Conservation (phyloP, 2,113 vertebrate species). For the Cardinalis cardinalis region DNA sequence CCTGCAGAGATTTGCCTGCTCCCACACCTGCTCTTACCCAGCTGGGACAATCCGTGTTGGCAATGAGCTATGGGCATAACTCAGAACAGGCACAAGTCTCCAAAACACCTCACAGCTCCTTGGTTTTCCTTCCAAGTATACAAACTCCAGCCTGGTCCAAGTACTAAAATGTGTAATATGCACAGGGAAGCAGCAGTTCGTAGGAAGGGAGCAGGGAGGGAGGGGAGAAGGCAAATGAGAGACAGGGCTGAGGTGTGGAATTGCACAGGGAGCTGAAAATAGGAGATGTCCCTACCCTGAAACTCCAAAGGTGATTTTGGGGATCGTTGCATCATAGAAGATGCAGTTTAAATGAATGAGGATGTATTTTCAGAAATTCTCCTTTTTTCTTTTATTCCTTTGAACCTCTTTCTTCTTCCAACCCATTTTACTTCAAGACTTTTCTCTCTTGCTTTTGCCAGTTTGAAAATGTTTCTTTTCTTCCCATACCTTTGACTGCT, state of each 20-base stretch:
- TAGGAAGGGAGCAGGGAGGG: neutral
- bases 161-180: neutral
- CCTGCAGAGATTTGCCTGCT: neutral
- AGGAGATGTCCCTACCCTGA: neutral
- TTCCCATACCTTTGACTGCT: accelerated
- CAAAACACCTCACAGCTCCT: neutral
- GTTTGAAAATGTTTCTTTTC: neutral
- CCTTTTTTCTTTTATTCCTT: neutral
- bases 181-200: neutral
- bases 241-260: neutral
- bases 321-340: neutral
- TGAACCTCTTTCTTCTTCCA: neutral
- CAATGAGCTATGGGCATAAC: neutral
- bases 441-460: neutral
- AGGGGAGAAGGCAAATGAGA: neutral
- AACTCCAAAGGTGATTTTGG: neutral
- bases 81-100: neutral
- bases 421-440: neutral
- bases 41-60: accelerated
- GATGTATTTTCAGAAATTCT: neutral
- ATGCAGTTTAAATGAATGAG: neutral
- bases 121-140: neutral
- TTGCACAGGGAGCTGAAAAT: neutral
- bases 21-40: accelerated
- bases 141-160: neutral